Evolutionary conservation across 2,113 vertebrate genomes (phyloP).

Genomic region (human (Homo sapiens)): GRCh38 chr1:42171501-42172000

Average conservation of each 20-base stretch:
- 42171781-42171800: background rate
- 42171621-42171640: background rate
- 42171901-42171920: background rate
- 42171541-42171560: accelerated
- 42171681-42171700: background rate
- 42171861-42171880: background rate
- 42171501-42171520: background rate
- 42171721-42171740: background rate
- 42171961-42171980: background rate
- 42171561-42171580: background rate
- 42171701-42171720: background rate
- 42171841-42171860: background rate
- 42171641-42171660: background rate
- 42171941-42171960: background rate
- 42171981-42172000: background rate
- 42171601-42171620: background rate
- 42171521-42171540: background rate
- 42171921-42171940: background rate
- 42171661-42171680: background rate
- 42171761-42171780: background rate
- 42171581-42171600: background rate
- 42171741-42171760: background rate
- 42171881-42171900: background rate
- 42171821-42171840: background rate
- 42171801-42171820: background rate